Percentiles rank a stretch among this genome's conserved stretches.
These are phyloP conservation scores for Nymphalis io DNA, from an alignment of 1,140 invertebrate genomes.

Conservation along the genomic window DNA sequence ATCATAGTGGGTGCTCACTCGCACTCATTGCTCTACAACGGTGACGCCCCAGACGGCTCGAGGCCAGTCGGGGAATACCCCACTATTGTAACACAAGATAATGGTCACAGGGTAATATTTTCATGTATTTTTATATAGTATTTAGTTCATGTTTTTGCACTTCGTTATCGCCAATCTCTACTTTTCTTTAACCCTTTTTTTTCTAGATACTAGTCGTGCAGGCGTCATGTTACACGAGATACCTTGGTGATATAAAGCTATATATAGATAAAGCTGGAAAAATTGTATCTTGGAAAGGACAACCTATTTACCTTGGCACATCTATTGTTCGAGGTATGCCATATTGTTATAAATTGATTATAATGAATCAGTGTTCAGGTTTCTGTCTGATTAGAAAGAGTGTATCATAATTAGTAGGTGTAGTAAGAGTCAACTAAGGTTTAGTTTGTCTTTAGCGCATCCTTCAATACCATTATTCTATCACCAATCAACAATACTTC, in stretches of 20 bases:
- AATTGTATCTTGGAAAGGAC: slow-evolving; percentile 85
- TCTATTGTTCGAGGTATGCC: slow-evolving; percentile 83
- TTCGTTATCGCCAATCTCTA: too few species aligned
- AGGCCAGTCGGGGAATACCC: slow-evolving; percentile 84
- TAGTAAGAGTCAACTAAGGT: too few species aligned
- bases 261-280: slow-evolving; percentile 87
- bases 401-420: too few species aligned
- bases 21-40: slow-evolving; percentile 88
- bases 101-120: slow-evolving; percentile 70
- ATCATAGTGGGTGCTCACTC: slow-evolving; percentile 94
- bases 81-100: slow-evolving; percentile 82
- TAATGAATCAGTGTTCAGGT: too few species aligned
- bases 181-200: slow-evolving; percentile 16
- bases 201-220: slow-evolving; percentile 85
- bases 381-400: too few species aligned
- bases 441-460: too few species aligned
- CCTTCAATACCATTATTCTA: too few species aligned
- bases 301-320: slow-evolving; percentile 87
- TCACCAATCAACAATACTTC: too few species aligned
- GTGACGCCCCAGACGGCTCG: slow-evolving; percentile 81
- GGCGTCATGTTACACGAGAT: slow-evolving; percentile 85
- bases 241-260: slow-evolving; percentile 88
- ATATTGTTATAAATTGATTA: too few species aligned
- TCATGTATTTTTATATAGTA: too few species aligned
- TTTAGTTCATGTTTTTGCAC: too few species aligned